Evolutionary conservation across 2,113 vertebrate genomes (phyloP).

Genomic region (Cyanistes caeruleus): DNA sequence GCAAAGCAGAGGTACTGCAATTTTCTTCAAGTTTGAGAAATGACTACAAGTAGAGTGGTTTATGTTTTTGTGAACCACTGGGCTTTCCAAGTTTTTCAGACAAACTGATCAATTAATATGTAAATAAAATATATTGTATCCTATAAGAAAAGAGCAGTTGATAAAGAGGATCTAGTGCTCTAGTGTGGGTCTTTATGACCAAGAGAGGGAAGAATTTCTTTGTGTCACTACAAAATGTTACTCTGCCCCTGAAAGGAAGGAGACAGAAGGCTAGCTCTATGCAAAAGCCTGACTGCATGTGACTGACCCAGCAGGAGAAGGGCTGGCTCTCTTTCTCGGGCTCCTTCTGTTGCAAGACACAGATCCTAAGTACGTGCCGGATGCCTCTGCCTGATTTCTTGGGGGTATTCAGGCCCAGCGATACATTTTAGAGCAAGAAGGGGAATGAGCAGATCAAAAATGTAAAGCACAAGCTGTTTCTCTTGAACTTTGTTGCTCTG

Average conservation of each 20-base stretch:
- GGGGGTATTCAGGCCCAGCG: not conserved
- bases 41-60: not conserved
- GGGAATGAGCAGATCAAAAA: conserved; percentile 5
- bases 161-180: conserved; percentile 64
- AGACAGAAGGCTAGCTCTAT: conserved; percentile 75
- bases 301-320: conserved; percentile 71
- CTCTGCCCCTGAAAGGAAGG: conserved; percentile 72
- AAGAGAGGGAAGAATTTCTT: conserved; percentile 75
- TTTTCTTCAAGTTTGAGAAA: conserved; percentile 29
- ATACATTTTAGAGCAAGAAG: conserved; percentile 43
- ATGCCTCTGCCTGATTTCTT: conserved; percentile 3
- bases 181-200: conserved; percentile 61
- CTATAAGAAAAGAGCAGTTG: conserved; percentile 77
- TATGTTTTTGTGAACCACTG: not conserved
- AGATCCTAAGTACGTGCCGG: conserved; percentile 19
- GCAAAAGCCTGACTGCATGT: conserved; percentile 68
- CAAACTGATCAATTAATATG: conserved; percentile 64
- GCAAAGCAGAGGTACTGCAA: not conserved
- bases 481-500: not conserved
- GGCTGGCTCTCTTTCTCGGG: conserved; percentile 51
- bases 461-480: conserved; percentile 12
- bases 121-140: conserved; percentile 72
- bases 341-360: conserved; percentile 55
- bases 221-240: conserved; percentile 76
- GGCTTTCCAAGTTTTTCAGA: conserved; percentile 3